Base-by-base conservation (phyloP, 2,797 vertebrate genomes). In the Tokudaia muenninki region DNA sequence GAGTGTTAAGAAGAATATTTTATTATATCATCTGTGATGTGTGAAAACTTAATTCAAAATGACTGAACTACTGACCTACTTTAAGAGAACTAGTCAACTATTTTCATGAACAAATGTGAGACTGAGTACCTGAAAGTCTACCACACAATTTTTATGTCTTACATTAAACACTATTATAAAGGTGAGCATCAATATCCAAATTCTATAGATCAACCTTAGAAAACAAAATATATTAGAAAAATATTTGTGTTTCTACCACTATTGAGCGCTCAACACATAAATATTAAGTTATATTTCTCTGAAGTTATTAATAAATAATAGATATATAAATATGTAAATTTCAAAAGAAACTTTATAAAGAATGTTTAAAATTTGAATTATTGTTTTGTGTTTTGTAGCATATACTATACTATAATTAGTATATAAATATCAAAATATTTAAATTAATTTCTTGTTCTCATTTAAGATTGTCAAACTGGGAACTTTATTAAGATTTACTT, bases 231-330 rank as follows among this genome's bases (percentile, higher is more conserved):
- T 19, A 88, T 44, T 31, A 29, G 50, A 37, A 57, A 88, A 57
- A 21, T 17, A 52, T 52, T 17, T 41, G 0, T 29, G 55, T 12
- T 4, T 11, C 4, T 61, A 78, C 0, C 29, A 90, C 50, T 75
- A n/a, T 65, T 84, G 77, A 24, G 17, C 3, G 61, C 3, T 80
- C 16, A 92, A 59, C 3, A 44, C 19, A 52, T 19, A 82, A 24
- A 24, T 94, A 14, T 24, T 77, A 29, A 91, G 77, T 72, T 91
- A 8, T 82, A 55, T 79, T 94, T 90, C 19, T 87, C 11, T 82
- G 2, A 63, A 86, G 0, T 6, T 67, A 92, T 41, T 93, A 6
- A 52, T 52, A 55, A 65, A 65, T 65, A 34, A 12, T 84, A 55
- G 87, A 91, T 63, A 12, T 83, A 29, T 87, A n/a, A 16, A 10